Conservation (phyloP, 1,140 invertebrate species). For the Heliconius melpomene region DNA sequence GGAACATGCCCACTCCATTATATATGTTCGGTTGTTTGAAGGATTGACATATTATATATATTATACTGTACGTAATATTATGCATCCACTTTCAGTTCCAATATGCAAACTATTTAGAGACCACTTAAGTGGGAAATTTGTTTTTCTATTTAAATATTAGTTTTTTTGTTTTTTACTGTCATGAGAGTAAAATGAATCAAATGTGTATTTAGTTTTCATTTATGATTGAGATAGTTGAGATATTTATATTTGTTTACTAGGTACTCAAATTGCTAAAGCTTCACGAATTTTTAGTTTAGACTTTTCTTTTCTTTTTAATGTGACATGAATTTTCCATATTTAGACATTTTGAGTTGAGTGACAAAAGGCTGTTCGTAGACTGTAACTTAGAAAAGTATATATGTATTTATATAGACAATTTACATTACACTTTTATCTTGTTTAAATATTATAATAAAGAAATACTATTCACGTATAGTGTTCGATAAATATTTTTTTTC, state of each 20-base stretch:
- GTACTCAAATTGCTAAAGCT: too few species aligned
- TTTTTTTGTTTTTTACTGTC: too few species aligned
- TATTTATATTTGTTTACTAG: too few species aligned
- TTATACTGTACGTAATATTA: background rate
- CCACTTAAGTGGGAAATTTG: background rate
- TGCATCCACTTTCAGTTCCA: background rate
- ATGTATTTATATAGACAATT: background rate
- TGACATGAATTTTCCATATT: too few species aligned
- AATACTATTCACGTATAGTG: background rate
- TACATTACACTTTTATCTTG: background rate
- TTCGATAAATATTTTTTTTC: background rate
- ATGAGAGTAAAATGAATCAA: too few species aligned
- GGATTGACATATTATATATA: background rate
- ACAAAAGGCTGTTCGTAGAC: too few species aligned
- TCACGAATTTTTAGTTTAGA: too few species aligned
- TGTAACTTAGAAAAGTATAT: background rate
- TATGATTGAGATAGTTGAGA: too few species aligned
- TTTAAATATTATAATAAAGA: background rate
- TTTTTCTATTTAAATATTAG: background rate
- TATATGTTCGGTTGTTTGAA: background rate
- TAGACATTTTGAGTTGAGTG: too few species aligned
- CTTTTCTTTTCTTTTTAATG: too few species aligned
- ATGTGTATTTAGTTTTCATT: background rate
- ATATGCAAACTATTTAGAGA: background rate
- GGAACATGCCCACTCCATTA: background rate